phyloP scores from a whole-genome alignment of 2,888 invertebrate species.

The Latheticus oryzae region DNA sequence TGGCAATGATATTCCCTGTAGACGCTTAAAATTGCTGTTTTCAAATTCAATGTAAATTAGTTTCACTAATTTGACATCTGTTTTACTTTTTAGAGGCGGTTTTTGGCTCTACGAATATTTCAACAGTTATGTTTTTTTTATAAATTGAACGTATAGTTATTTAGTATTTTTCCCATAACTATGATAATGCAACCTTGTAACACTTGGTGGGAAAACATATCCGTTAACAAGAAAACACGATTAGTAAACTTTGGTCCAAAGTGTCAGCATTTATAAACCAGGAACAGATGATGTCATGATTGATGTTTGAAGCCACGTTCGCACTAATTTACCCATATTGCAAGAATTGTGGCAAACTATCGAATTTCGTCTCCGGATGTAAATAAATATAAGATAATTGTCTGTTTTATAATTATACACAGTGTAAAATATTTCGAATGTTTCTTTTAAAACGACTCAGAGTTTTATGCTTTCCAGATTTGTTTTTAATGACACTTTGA shows the following conservation, averaged over 20 bases:
- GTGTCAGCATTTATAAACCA: slow-evolving; percentile 30
- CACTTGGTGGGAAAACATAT: slow-evolving; percentile 40
- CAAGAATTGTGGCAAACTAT: slow-evolving; percentile 16
- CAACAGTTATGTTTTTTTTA: too few relatives aligned
- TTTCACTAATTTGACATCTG: slow-evolving; percentile 57
- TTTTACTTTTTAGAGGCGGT: slow-evolving; percentile 45
- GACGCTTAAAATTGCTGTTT: slow-evolving; percentile 56
- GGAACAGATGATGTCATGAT: slow-evolving; percentile 29
- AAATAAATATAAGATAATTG: slow-evolving; percentile 22
- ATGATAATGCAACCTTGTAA: slow-evolving; percentile 6
- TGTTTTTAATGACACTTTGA: slow-evolving; percentile 59
- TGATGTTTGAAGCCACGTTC: slow-evolving; percentile 23
- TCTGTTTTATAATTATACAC: slow-evolving; percentile 17
- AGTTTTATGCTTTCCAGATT: slow-evolving; percentile 60
- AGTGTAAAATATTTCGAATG: slow-evolving; percentile 23
- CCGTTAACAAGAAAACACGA: slow-evolving; percentile 43
- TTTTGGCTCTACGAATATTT: too few relatives aligned
- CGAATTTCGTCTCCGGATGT: slow-evolving; percentile 29
- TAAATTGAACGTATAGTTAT: too few relatives aligned
- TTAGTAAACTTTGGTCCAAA: slow-evolving; percentile 32
- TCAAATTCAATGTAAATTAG: slow-evolving; percentile 55
- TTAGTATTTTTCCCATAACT: slow-evolving; percentile 3
- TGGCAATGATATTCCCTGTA: slow-evolving; percentile 48
- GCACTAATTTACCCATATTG: slow-evolving; percentile 10
- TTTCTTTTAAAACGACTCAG: slow-evolving; percentile 1